Evolutionary conservation across 2,797 vertebrate species (phyloP).

Genomic region (Salarias fasciatus): DNA sequence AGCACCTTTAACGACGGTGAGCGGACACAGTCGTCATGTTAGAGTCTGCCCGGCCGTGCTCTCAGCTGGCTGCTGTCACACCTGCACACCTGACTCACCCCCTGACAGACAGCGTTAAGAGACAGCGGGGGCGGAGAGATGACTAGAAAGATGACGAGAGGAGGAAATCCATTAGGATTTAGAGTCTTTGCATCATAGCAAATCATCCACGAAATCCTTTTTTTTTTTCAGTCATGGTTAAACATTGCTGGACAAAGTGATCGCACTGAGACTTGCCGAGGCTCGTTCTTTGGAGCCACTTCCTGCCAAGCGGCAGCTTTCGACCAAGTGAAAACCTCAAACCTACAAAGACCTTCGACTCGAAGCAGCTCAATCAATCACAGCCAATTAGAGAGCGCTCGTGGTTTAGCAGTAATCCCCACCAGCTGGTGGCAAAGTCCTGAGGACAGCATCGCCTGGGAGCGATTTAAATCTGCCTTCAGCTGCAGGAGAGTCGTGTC

Average conservation of each 20-base stretch:
- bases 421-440: slow-evolving; percentile 61
- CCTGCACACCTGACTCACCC: slow-evolving; percentile 39
- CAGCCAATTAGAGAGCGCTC: slow-evolving; percentile 64
- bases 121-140: slow-evolving; percentile 17
- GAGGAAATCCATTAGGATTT: not conserved
- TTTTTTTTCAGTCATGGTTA: too few relatives aligned
- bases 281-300: slow-evolving; percentile 44
- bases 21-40: slow-evolving; percentile 2
- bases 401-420: slow-evolving; percentile 58
- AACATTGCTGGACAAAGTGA: too few relatives aligned
- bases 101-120: not conserved
- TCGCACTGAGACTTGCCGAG: slow-evolving; percentile 20
- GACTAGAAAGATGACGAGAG: slow-evolving; percentile 15
- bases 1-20: slow-evolving; percentile 37
- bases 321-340: slow-evolving; percentile 49
- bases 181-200: too few relatives aligned
- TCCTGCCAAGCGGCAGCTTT: slow-evolving; percentile 8
- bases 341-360: slow-evolving; percentile 36
- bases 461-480: slow-evolving; percentile 10
- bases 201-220: too few relatives aligned
- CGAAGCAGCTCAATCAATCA: slow-evolving; percentile 73
- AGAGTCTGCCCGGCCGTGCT: slow-evolving; percentile 23
- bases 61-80: slow-evolving; percentile 30
- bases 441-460: slow-evolving; percentile 34
- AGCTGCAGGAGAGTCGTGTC: slow-evolving; percentile 4